phyloP scores from a whole-genome alignment of 2,888 invertebrate species.

The Cryptocephalus primarius region DNA sequence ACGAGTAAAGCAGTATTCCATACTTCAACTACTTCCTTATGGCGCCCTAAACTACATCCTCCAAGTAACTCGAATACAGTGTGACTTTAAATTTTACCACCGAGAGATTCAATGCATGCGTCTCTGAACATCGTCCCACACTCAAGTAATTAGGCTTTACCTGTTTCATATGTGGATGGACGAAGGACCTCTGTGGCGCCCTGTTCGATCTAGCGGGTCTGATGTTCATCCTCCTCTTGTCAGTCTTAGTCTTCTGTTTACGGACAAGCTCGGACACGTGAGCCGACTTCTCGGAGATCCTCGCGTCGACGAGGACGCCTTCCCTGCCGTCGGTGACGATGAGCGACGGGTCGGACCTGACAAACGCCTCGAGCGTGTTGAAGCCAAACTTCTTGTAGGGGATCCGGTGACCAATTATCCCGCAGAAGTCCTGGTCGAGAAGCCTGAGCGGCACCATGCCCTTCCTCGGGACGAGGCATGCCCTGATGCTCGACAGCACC shows the following conservation, averaged over 20 bases:
- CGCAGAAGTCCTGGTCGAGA: slow-evolving; percentile 44
- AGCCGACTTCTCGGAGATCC: slow-evolving; percentile 46
- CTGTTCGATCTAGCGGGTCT: neutral
- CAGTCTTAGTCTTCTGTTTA: slow-evolving; percentile 9
- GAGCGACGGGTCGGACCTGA: slow-evolving; percentile 47
- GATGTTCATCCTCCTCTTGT: slow-evolving; percentile 10
- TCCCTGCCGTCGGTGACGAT: slow-evolving; percentile 39
- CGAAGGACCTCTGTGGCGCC: no score
- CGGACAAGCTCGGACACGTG: slow-evolving; percentile 43
- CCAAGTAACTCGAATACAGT: no score
- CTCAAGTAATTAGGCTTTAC: no score
- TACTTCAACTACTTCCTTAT: no score
- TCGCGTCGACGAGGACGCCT: slow-evolving; percentile 47
- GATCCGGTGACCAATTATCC: slow-evolving; percentile 51
- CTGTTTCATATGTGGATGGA: no score
- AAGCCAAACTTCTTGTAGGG: slow-evolving; percentile 52
- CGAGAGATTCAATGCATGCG: no score
- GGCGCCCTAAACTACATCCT: no score
- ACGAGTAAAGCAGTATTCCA: no score
- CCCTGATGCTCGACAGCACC: slow-evolving; percentile 20
- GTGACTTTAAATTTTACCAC: no score
- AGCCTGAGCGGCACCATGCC: slow-evolving; percentile 22
- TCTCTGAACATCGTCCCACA: no score
- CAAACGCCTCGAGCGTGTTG: slow-evolving; percentile 46
- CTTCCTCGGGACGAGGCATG: slow-evolving; percentile 25